Percentiles rank a stretch among this genome's conserved stretches.
Evolutionary conservation across 2,797 vertebrate genomes (phyloP).

Genomic region (Propithecus deckenii): DNA sequence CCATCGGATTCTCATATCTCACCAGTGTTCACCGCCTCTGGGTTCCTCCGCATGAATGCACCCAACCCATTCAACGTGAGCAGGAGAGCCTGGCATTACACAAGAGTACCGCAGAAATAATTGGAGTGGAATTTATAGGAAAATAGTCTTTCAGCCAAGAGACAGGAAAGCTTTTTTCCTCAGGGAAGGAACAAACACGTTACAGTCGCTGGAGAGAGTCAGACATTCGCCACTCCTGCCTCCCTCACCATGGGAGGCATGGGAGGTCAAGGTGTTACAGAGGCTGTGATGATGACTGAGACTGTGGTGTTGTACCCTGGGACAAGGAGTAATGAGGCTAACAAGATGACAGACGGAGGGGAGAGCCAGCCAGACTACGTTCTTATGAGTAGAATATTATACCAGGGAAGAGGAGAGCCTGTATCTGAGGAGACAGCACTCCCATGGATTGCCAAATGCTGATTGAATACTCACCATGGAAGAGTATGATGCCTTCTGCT

Average conservation of each 20-base stretch:
- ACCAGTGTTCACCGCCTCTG: background rate
- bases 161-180: constrained; percentile 43
- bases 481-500: background rate
- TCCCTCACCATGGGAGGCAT: constrained; percentile 28
- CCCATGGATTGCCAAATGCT: constrained; percentile 19
- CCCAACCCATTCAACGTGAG: background rate
- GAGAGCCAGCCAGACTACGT: constrained; percentile 40
- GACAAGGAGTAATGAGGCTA: constrained; percentile 68
- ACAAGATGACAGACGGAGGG: constrained; percentile 59
- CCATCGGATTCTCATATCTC: background rate
- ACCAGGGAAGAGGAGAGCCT: background rate
- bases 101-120: constrained; percentile 37
- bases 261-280: constrained; percentile 49
- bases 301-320: constrained; percentile 41
- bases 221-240: background rate
- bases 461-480: background rate
- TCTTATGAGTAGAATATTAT: constrained; percentile 63
- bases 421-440: constrained; percentile 36
- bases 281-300: constrained; percentile 29
- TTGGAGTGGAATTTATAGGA: constrained; percentile 27
- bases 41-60: constrained; percentile 1
- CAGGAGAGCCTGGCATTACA: constrained; percentile 24
- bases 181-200: constrained; percentile 37
- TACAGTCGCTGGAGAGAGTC: background rate
- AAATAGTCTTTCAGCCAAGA: constrained; percentile 29